A percentile compares a stretch with the other conserved stretches of the same genome.
phyloP scores from a whole-genome alignment of 2,113 vertebrate genomes.

The Thinocorus orbignyianus region DNA sequence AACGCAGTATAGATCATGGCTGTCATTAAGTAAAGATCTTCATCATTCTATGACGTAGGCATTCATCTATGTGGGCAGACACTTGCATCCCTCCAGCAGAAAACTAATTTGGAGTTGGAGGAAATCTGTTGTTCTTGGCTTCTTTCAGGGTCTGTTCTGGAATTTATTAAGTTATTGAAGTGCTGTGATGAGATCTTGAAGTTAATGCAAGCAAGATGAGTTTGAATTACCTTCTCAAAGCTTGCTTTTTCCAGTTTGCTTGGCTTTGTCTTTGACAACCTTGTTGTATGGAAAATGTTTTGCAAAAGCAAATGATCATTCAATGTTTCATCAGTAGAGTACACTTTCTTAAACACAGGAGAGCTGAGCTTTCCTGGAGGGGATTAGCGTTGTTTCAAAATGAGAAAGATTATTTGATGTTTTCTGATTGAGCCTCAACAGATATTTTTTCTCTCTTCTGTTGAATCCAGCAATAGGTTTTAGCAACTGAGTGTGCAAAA shows the following conservation, averaged over 20 bases:
- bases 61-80: not conserved
- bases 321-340: not conserved
- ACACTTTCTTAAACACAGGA: not conserved
- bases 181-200: not conserved
- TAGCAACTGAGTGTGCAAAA: not conserved
- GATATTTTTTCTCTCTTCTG: not conserved
- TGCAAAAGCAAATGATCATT: not conserved
- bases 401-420: not conserved
- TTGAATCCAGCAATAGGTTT: not conserved
- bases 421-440: not conserved
- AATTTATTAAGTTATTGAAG: not conserved
- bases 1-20: not conserved
- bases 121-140: not conserved
- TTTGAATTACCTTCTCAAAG: not conserved
- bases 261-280: not conserved
- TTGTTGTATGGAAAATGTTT: not conserved
- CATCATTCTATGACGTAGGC: not conserved
- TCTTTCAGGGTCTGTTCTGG: not conserved
- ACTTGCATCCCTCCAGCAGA: not conserved
- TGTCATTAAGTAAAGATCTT: not conserved
- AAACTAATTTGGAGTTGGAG: not conserved
- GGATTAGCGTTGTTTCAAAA: not conserved
- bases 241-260: not conserved
- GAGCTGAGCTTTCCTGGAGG: not conserved
- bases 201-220: not conserved